phyloP scores from a whole-genome alignment of 1,140 invertebrate genomes.

The Sarcophaga bullata region DNA sequence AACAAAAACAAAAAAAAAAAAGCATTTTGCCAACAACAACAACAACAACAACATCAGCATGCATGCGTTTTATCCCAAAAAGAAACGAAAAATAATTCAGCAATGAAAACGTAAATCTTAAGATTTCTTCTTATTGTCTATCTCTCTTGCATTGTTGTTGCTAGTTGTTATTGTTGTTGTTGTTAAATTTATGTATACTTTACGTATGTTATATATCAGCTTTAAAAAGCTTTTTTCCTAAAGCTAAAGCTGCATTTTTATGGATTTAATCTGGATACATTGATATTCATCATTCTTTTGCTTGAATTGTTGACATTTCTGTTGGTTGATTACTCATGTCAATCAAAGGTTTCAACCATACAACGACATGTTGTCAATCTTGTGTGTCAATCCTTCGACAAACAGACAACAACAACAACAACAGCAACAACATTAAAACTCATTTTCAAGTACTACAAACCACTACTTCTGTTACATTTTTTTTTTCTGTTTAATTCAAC shows the following conservation, averaged over 20 bases:
- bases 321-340: conserved; percentile 47
- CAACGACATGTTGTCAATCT: conserved; percentile 47
- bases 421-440: conserved; percentile 12
- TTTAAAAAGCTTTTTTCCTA: background rate
- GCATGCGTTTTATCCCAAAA: conserved; percentile 17
- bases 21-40: conserved; percentile 11
- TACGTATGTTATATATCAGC: conserved; percentile 4
- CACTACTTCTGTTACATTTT: conserved; percentile 22
- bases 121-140: background rate
- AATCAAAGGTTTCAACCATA: conserved; percentile 44
- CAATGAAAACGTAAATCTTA: background rate
- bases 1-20: too few relatives aligned
- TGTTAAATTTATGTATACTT: conserved; percentile 23
- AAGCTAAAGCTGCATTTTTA: conserved; percentile 23
- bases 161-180: background rate
- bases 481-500: background rate
- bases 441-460: conserved; percentile 32
- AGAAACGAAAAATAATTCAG: too few relatives aligned
- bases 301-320: conserved; percentile 45
- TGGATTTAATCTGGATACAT: conserved; percentile 35
- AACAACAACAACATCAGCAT: background rate
- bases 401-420: background rate
- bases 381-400: conserved; percentile 42
- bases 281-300: conserved; percentile 40
- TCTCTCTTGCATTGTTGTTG: too few relatives aligned